Evolutionary conservation across 2,113 vertebrate genomes (phyloP).

Genomic region (Sceloporus undulatus): DNA sequence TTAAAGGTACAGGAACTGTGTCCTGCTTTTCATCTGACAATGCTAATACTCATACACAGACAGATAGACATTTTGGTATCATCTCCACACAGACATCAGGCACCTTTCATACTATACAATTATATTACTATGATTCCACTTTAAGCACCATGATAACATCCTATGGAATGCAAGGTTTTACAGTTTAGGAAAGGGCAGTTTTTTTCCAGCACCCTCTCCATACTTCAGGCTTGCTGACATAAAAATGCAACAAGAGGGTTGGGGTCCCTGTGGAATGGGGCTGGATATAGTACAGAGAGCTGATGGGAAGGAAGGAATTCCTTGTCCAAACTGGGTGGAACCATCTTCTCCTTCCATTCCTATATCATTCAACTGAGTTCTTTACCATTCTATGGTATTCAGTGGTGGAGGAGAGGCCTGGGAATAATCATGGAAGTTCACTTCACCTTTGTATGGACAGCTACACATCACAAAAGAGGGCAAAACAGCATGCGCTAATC

Average conservation of each 20-base stretch:
- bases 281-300: background rate
- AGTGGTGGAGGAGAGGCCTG: background rate
- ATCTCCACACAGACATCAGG: background rate
- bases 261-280: background rate
- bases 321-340: background rate
- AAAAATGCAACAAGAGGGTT: background rate
- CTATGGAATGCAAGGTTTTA: too few species aligned
- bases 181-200: too few species aligned
- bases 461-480: too few species aligned
- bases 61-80: background rate
- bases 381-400: background rate
- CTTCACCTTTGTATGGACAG: too few species aligned
- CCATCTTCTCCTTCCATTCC: background rate
- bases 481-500: too few species aligned
- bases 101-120: too few species aligned
- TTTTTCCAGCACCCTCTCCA: background rate
- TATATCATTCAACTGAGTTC: too few species aligned
- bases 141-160: too few species aligned
- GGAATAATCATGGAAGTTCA: too few species aligned
- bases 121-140: too few species aligned
- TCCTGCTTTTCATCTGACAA: background rate
- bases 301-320: background rate
- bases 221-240: background rate
- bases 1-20: too few species aligned
- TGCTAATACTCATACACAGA: too few species aligned